Percentiles rank a stretch among this genome's conserved stretches.
Evolutionary conservation across 2,797 vertebrate species (phyloP).

Genomic region (Siniperca scherzeri): DNA sequence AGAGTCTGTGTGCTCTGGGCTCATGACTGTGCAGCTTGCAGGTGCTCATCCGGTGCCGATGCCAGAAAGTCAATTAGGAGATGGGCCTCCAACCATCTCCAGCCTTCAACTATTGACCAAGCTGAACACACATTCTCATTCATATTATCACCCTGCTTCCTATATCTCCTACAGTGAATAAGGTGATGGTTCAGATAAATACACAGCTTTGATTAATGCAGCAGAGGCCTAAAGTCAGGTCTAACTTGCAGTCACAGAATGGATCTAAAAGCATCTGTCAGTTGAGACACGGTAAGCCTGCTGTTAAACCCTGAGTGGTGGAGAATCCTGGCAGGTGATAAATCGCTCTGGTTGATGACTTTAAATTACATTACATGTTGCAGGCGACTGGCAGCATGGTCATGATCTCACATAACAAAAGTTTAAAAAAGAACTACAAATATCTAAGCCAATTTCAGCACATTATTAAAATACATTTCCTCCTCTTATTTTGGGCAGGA

Average conservation of each 20-base stretch:
- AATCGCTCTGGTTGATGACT: conserved; percentile 63
- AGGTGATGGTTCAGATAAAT: conserved; percentile 64
- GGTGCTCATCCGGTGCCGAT: conserved; percentile 84
- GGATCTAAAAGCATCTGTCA: conserved; percentile 58
- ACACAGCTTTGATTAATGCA: conserved; percentile 58
- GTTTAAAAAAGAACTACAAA: neutral
- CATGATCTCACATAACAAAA: conserved; percentile 28
- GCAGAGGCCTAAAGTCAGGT: conserved; percentile 45
- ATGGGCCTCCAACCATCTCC: conserved; percentile 78
- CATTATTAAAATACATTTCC: neutral
- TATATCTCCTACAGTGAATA: conserved; percentile 66
- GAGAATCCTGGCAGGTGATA: conserved; percentile 62
- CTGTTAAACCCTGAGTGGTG: conserved; percentile 51
- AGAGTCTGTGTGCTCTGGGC: conserved; percentile 79
- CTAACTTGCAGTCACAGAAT: conserved; percentile 43
- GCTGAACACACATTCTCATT: conserved; percentile 80
- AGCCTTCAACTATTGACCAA: conserved; percentile 80
- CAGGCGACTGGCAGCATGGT: conserved; percentile 18
- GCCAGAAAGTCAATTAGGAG: conserved; percentile 86
- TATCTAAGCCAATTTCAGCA: neutral
- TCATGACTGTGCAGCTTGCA: conserved; percentile 85
- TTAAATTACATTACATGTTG: conserved; percentile 60
- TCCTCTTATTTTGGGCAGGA: neutral
- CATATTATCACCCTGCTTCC: conserved; percentile 66
- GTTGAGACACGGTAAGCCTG: conserved; percentile 54